Conservation (phyloP, 1,140 invertebrate species). For the Eubasilissa regina region DNA sequence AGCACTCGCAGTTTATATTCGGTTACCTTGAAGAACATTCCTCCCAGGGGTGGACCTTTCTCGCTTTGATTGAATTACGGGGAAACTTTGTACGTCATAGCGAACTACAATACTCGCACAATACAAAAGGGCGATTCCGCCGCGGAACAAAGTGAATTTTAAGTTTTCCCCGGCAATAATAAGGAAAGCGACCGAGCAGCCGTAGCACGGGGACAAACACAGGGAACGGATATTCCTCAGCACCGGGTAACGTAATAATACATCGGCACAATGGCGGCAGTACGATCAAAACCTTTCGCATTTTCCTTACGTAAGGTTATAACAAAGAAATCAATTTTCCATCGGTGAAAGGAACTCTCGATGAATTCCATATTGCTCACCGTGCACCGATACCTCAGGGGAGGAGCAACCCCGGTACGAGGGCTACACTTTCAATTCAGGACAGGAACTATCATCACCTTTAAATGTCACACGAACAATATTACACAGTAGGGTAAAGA, state of each 20-base stretch:
- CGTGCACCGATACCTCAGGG: conserved; percentile 1
- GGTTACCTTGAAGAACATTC: conserved; percentile 25
- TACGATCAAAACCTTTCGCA: conserved; percentile 52
- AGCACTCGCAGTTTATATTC: conserved; percentile 16
- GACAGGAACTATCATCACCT: too few species aligned
- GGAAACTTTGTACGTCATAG: conserved; percentile 38
- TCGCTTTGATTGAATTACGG: conserved; percentile 25
- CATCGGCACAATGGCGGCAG: conserved; percentile 39
- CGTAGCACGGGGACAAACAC: neutral
- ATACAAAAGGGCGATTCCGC: neutral
- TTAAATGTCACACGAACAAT: too few species aligned
- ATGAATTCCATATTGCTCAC: conserved; percentile 49
- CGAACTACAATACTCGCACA: conserved; percentile 7
- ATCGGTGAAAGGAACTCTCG: conserved; percentile 50
- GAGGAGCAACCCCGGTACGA: neutral
- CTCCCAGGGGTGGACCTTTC: neutral
- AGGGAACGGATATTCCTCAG: neutral
- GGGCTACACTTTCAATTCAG: neutral
- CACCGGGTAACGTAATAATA: conserved; percentile 50
- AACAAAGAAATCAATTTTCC: conserved; percentile 60
- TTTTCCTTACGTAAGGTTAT: conserved; percentile 35
- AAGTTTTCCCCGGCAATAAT: conserved; percentile 42
- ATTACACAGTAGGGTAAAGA: too few species aligned
- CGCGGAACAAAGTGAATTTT: conserved; percentile 38
- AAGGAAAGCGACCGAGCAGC: conserved; percentile 27